Evolutionary conservation across 2,113 vertebrate genomes (phyloP).

Genomic region (Ovis canadensis): DNA sequence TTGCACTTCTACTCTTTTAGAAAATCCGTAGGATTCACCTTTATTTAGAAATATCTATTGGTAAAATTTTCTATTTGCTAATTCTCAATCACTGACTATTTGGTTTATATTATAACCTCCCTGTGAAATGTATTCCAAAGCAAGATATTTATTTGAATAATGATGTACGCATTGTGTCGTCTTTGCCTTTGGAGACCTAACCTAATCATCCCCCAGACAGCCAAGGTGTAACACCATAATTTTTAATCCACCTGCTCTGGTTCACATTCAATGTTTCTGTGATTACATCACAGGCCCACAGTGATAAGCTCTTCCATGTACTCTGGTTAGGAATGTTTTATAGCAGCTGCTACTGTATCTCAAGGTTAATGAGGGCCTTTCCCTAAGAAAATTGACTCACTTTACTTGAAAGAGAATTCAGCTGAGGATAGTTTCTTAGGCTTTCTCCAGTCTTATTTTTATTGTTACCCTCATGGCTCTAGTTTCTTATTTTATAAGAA

Average conservation of each 20-base stretch:
- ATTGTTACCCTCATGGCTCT: neutral
- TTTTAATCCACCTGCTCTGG: neutral
- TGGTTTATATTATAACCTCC: neutral
- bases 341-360: neutral
- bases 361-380: neutral
- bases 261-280: neutral
- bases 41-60: neutral
- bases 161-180: neutral
- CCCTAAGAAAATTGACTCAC: neutral
- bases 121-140: neutral
- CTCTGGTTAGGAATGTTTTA: neutral
- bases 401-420: neutral
- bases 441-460: neutral
- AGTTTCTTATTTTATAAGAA: neutral
- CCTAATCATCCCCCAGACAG: neutral
- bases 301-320: neutral
- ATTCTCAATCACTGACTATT: neutral
- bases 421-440: neutral
- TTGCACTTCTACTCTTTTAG: neutral
- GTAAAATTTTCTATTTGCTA: constrained; percentile 13
- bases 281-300: neutral
- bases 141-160: neutral
- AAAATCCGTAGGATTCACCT: neutral
- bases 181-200: neutral
- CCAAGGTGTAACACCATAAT: neutral